Evolutionary conservation across 2,797 vertebrate species (phyloP).

Genomic region (Ceryle rudis): DNA sequence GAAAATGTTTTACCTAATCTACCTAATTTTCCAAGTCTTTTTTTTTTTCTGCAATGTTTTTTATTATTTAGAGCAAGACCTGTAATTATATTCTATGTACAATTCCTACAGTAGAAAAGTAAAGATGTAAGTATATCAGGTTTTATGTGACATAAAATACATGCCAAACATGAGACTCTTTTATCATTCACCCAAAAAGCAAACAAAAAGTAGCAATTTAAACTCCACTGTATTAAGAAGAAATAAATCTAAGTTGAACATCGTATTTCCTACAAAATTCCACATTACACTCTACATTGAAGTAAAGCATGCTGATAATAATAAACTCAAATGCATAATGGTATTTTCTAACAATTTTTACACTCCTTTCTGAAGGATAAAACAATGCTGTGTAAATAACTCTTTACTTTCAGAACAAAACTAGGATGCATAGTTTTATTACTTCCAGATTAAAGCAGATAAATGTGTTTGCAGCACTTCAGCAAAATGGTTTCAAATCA

Average conservation of each 20-base stretch:
- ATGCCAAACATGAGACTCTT: neutral
- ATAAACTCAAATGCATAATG: conserved; percentile 62
- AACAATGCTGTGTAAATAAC: conserved; percentile 66
- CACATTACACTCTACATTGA: neutral
- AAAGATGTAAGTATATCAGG: neutral
- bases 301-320: conserved; percentile 49
- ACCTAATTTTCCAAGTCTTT: neutral
- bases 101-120: neutral
- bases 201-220: neutral
- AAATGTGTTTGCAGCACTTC: conserved; percentile 53
- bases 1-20: neutral
- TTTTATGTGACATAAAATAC: neutral
- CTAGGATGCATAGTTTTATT: conserved; percentile 68
- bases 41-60: neutral
- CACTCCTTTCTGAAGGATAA: conserved; percentile 64
- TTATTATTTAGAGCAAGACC: neutral
- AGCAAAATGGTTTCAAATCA: conserved; percentile 47
- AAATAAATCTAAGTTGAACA: neutral
- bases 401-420: conserved; percentile 67
- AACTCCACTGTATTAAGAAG: neutral
- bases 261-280: neutral
- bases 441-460: conserved; percentile 58
- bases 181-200: neutral
- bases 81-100: neutral
- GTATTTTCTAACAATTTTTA: conserved; percentile 71